Percentiles rank a stretch among this genome's conserved stretches.
Evolutionary conservation across 1,140 invertebrate genomes (phyloP).

Genomic region (Drosophila subobscura): DNA sequence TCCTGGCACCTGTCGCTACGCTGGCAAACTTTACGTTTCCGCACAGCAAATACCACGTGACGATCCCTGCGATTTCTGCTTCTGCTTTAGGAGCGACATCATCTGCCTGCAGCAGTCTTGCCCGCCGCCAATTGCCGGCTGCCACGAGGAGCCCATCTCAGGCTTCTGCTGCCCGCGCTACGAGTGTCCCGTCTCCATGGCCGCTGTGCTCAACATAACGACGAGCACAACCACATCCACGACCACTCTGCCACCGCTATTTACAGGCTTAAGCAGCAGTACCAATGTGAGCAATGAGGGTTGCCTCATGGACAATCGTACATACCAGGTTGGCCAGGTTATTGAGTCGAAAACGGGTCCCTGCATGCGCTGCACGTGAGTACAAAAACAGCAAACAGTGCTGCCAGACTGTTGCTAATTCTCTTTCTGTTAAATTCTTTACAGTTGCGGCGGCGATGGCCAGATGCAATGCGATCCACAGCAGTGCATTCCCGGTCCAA

Average conservation of each 20-base stretch:
- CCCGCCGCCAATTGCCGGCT: constrained; percentile 95
- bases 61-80: constrained; percentile 98
- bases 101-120: constrained; percentile 97
- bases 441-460: constrained; percentile 93
- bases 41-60: constrained; percentile 97
- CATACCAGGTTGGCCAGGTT: constrained; percentile 92
- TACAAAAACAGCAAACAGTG: constrained; percentile 63
- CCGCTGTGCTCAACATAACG: constrained; percentile 89
- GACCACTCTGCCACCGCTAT: constrained; percentile 92
- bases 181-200: constrained; percentile 95
- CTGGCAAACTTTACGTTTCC: constrained; percentile 95
- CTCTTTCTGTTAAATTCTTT: constrained; percentile 13
- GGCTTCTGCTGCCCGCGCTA: constrained; percentile 98
- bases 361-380: constrained; percentile 96
- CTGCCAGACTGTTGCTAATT: not conserved
- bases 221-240: constrained; percentile 93
- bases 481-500: constrained; percentile 93
- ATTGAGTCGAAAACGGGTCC: constrained; percentile 93
- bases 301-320: constrained; percentile 92
- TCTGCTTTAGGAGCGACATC: constrained; percentile 98
- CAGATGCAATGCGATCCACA: constrained; percentile 97
- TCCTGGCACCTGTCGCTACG: constrained; percentile 94
- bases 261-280: constrained; percentile 90
- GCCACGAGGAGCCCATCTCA: constrained; percentile 94
- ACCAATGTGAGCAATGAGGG: constrained; percentile 89